These are phyloP conservation scores for Eurystomus glaucurus DNA, from an alignment of 2,797 vertebrate genomes.

Conservation along the genomic window DNA sequence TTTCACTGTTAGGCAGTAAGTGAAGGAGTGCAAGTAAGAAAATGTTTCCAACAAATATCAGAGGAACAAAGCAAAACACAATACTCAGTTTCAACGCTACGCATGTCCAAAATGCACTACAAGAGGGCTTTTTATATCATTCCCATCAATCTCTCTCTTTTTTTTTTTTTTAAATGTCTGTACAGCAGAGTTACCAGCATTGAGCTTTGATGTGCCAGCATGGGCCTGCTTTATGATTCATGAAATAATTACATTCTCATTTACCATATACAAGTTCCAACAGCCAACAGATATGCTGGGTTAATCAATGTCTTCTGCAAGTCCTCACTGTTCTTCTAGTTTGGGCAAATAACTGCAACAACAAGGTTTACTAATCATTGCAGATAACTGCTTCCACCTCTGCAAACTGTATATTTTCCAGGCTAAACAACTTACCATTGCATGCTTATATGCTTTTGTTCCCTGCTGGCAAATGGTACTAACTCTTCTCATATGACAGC, in stretches of 20 bases:
- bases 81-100: background rate
- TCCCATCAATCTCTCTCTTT: background rate
- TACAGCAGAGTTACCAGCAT: background rate
- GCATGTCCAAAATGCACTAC: background rate
- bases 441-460: background rate
- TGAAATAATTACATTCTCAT: slow-evolving; percentile 2
- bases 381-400: background rate
- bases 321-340: background rate
- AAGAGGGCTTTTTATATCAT: background rate
- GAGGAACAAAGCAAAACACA: background rate
- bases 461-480: background rate
- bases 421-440: background rate
- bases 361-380: background rate
- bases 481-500: background rate
- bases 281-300: background rate
- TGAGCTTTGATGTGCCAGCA: slow-evolving; percentile 10
- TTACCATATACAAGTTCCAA: background rate
- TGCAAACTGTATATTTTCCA: background rate
- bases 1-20: background rate
- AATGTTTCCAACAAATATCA: background rate
- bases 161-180: background rate
- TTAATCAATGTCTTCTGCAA: slow-evolving; percentile 30
- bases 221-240: background rate
- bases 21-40: background rate
- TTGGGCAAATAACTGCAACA: background rate